These are phyloP conservation scores for Aplochiton taeniatus DNA, from an alignment of 2,797 vertebrate genomes.

Conservation along the genomic window DNA sequence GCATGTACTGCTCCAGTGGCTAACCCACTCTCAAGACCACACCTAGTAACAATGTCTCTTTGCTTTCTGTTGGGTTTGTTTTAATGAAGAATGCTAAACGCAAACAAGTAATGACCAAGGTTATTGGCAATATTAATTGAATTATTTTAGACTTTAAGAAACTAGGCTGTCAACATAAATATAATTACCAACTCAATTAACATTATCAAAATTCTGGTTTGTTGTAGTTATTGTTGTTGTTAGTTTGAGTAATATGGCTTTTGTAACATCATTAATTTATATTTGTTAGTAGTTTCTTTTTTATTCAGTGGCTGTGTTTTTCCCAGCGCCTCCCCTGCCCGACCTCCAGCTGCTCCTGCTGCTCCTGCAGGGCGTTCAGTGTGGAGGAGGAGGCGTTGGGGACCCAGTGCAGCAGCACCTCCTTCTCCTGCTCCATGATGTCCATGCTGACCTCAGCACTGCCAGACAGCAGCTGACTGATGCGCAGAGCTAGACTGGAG, in stretches of 20 bases:
- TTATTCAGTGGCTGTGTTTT: too few species aligned
- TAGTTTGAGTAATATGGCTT: neutral
- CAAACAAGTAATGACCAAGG: too few species aligned
- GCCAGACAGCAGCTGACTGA: constrained; percentile 53
- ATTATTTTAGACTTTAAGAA: neutral
- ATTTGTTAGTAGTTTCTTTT: too few species aligned
- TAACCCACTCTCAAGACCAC: too few species aligned
- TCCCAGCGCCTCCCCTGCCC: too few species aligned
- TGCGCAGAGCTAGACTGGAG: constrained; percentile 39
- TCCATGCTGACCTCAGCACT: constrained; percentile 54
- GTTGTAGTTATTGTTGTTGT: neutral
- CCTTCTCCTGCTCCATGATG: constrained; percentile 56
- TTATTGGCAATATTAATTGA: too few species aligned
- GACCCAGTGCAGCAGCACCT: constrained; percentile 63
- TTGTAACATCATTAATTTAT: neutral
- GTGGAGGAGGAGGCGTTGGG: constrained; percentile 55
- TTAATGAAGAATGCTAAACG: too few species aligned
- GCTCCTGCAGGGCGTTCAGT: constrained; percentile 58
- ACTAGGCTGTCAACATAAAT: neutral
- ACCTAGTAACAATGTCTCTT: too few species aligned
- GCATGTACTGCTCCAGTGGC: too few species aligned
- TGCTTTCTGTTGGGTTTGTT: too few species aligned
- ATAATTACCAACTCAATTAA: too few species aligned
- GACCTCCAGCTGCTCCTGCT: constrained; percentile 75
- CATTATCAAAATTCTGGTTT: too few species aligned